A percentile compares a stretch with the other conserved stretches of the same genome.
Conservation (phyloP, 2,888 invertebrate species). For the Drosophila subsilvestris region DNA sequence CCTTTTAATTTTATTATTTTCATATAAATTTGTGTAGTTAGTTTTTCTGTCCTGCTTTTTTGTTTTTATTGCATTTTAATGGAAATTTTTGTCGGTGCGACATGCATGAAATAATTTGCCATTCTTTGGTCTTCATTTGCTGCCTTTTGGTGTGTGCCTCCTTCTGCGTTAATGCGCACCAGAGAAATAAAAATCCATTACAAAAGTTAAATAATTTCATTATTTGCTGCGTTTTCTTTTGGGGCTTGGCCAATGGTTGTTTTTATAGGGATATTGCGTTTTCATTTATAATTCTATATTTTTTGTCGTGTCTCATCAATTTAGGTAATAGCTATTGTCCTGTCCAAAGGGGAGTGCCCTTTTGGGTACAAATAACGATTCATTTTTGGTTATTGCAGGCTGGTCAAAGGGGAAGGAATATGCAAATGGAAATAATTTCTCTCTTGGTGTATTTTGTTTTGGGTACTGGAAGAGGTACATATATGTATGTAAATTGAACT, state of each 20-base stretch:
- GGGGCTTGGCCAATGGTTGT: conserved; percentile 56
- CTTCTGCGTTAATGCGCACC: conserved; percentile 61
- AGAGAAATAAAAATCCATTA: conserved; percentile 39
- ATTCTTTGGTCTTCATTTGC: conserved; percentile 32
- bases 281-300: conserved; percentile 55
- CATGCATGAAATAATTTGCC: conserved; percentile 42
- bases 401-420: conserved; percentile 1
- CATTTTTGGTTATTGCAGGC: conserved; percentile 17
- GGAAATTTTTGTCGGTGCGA: conserved; percentile 60
- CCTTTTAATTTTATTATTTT: conserved; percentile 73
- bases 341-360: conserved; percentile 22
- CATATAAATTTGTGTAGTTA: conserved; percentile 61
- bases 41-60: conserved; percentile 22
- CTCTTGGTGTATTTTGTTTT: too few species aligned
- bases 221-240: conserved; percentile 41
- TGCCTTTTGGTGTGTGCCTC: conserved; percentile 28
- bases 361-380: conserved; percentile 1
- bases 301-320: conserved; percentile 16
- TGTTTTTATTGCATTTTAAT: conserved; percentile 77
- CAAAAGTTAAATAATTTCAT: conserved; percentile 67
- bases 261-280: conserved; percentile 77
- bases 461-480: not conserved
- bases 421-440: not conserved
- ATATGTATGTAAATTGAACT: not conserved
- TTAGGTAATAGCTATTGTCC: not conserved